Evolutionary conservation across 2,113 vertebrate genomes (phyloP).

Genomic region (Laticauda colubrina): DNA sequence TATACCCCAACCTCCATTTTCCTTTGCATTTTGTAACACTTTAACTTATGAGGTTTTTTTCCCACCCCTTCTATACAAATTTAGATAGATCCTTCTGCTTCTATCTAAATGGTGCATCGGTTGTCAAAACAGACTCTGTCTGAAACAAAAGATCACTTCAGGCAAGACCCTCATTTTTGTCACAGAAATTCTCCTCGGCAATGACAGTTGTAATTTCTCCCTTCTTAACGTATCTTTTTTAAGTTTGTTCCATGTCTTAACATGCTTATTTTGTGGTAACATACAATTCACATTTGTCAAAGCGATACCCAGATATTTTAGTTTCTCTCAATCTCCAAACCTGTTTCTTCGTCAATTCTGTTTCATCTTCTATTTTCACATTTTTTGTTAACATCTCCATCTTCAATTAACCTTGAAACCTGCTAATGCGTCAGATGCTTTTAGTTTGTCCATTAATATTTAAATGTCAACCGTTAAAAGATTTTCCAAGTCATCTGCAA

Average conservation of each 20-base stretch:
- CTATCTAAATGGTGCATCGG: neutral
- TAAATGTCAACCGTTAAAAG: neutral
- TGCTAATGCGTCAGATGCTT: neutral
- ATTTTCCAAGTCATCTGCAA: neutral
- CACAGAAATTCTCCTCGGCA: neutral
- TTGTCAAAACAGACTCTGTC: neutral
- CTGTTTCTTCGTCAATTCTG: neutral
- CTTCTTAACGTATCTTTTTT: neutral
- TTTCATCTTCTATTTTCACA: neutral
- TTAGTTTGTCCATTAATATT: neutral
- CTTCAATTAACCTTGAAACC: neutral
- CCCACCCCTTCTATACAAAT: no score
- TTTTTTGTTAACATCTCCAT: neutral
- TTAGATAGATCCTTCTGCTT: no score
- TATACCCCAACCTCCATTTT: neutral
- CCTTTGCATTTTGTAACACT: neutral
- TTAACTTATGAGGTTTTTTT: neutral
- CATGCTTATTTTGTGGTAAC: neutral
- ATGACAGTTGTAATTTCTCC: neutral
- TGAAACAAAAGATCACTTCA: neutral
- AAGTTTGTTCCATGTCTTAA: neutral
- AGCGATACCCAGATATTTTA: neutral
- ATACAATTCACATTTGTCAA: neutral
- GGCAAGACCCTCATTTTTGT: neutral
- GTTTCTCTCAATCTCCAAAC: neutral